Base-by-base conservation (phyloP, 2,113 vertebrate genomes). In the Psilopsiagon aurifrons region DNA sequence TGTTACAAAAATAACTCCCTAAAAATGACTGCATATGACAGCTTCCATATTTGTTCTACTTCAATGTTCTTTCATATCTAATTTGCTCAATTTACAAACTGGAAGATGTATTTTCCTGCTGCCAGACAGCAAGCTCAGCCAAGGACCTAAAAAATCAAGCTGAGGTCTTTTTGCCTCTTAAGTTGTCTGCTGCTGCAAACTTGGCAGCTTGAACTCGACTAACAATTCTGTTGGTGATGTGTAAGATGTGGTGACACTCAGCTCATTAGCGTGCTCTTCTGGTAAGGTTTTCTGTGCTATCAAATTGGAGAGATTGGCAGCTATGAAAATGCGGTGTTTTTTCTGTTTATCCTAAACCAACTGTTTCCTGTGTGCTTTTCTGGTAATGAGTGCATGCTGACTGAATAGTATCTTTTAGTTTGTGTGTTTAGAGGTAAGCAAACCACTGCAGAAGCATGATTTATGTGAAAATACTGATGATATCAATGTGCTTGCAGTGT, bases 51-150 rank as follows among this genome's bases (percentile, higher is more conserved):
- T 88, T 90, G 67, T 95, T 95, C 78, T 90, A 73, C 62, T 91
- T 91, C 86, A 77, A 3, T 91, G 63, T 88, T 90, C 28, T 95
- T 95, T 97, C 90, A 70, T 91, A 83, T 90, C 81, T 88, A 95
- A 95, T 95, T 91, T 95, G 62, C 82, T 92, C 66, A 76, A 5
- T 76, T 95, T 83, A 73, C 62, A 86, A 89, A 22, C 59, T 68
- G 52, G 81, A 92, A 79, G 74, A 87, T 69, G 33, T 35, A 37
- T 89, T 92, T 91, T 84, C 27, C 22, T 71, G 35, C 73, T 97
- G 76, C 80, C 74, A 95, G 77, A 60, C 69, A 94, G 83, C 24
- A 82, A 82, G 60, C 77, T 87, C 69, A 92, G 39, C 55, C 88
- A 79, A 57, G 33, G 39, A 78, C 24, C 31, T 55, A 62, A 66